Evolutionary conservation across 92 coral and sea anemone species (phyloP).

Genomic region (Hydrozoanthus gracilis): DNA sequence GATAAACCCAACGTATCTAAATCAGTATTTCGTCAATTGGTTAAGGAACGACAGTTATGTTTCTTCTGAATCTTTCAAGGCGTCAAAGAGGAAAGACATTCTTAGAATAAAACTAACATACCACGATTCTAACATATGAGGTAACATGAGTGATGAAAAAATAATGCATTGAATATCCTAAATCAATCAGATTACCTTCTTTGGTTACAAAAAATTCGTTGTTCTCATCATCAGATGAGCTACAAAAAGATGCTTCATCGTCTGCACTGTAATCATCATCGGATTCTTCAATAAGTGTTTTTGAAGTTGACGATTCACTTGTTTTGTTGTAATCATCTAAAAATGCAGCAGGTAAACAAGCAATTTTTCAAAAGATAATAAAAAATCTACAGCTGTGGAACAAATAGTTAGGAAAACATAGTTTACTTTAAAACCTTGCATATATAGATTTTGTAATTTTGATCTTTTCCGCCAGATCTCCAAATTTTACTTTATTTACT

Average conservation of each 20-base stretch:
- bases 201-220: not conserved
- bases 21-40: too few relatives aligned
- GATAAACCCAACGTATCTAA: too few relatives aligned
- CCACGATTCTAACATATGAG: too few relatives aligned
- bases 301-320: not conserved
- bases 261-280: slow-evolving; percentile 37
- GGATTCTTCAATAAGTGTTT: not conserved
- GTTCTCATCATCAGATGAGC: slow-evolving; percentile 13
- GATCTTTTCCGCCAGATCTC: too few relatives aligned
- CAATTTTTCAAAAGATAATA: not conserved
- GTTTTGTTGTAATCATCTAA: not conserved
- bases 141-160: too few relatives aligned
- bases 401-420: not conserved
- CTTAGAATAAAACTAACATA: too few relatives aligned
- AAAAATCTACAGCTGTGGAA: not conserved
- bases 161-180: not conserved
- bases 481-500: too few relatives aligned
- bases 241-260: slow-evolving; percentile 18
- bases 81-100: too few relatives aligned
- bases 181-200: not conserved
- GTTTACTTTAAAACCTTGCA: too few relatives aligned
- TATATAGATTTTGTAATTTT: too few relatives aligned
- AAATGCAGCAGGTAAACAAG: slow-evolving; percentile 2
- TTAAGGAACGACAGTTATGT: too few relatives aligned
- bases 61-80: too few relatives aligned